phyloP scores from a whole-genome alignment of 2,888 invertebrate species.

The Podabrus alpinus region DNA sequence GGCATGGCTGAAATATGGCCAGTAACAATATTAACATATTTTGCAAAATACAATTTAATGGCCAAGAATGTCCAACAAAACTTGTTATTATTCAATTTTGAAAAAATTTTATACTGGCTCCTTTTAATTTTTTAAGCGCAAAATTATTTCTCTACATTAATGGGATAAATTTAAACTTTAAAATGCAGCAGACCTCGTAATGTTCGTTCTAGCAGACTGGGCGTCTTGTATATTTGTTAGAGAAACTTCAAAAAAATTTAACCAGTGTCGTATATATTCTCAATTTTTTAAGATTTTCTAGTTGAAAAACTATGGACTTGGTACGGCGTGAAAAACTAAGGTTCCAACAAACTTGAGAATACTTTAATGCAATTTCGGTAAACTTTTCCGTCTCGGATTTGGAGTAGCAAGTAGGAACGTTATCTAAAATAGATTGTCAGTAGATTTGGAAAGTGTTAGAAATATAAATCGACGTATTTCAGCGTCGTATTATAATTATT shows the following conservation, averaged over 20 bases:
- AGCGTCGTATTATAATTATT: neutral
- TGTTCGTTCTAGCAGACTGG: neutral
- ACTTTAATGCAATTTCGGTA: conserved; percentile 16
- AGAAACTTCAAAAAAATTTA: neutral
- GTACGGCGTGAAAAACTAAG: neutral
- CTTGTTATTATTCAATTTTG: no score
- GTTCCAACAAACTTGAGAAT: conserved; percentile 6
- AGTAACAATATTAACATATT: no score
- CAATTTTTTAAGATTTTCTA: neutral
- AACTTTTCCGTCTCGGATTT: conserved; percentile 16
- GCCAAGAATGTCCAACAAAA: no score
- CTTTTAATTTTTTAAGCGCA: no score
- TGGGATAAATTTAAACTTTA: neutral
- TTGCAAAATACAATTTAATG: no score
- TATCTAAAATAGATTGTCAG: conserved; percentile 6
- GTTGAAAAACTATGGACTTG: conserved; percentile 7
- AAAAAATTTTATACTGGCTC: no score
- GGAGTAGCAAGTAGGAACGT: conserved; percentile 7
- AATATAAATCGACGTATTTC: neutral
- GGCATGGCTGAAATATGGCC: no score
- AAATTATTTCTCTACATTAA: neutral
- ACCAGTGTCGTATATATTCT: neutral
- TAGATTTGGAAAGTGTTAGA: conserved; percentile 9
- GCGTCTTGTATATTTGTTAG: neutral
- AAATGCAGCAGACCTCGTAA: neutral